These are phyloP conservation scores for Leucoraja erinaceus DNA, from an alignment of 2,113 vertebrate genomes.

Conservation along the genomic window DNA sequence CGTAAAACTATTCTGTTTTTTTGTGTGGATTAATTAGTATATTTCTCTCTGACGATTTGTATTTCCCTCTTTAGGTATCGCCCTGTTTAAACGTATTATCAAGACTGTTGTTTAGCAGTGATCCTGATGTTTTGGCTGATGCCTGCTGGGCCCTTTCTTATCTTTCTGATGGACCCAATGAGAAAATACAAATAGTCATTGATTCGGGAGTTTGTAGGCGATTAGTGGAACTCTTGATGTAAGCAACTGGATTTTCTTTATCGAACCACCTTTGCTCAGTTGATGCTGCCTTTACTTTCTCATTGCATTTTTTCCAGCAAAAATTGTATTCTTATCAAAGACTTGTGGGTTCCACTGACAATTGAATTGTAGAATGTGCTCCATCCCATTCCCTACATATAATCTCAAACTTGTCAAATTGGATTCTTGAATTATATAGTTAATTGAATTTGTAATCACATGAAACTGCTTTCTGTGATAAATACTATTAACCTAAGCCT, in stretches of 20 bases:
- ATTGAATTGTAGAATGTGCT: background rate
- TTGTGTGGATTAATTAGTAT: background rate
- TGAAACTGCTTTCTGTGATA: background rate
- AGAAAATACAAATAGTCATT: conserved; percentile 88
- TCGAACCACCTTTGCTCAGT: background rate
- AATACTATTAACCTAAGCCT: background rate
- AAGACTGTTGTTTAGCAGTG: conserved; percentile 79
- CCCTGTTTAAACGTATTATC: conserved; percentile 80
- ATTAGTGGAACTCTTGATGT: conserved; percentile 87
- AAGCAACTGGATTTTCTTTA: conserved; percentile 47
- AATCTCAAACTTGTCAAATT: background rate
- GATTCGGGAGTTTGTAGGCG: conserved; percentile 85
- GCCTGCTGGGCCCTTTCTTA: conserved; percentile 89
- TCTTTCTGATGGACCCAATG: conserved; percentile 83
- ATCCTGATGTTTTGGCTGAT: conserved; percentile 80
- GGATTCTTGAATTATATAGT: too few relatives aligned
- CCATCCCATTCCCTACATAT: background rate
- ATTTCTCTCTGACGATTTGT: conserved; percentile 42
- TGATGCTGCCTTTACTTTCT: background rate
- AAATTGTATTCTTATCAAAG: background rate
- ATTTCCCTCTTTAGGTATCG: conserved; percentile 64
- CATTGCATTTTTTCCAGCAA: background rate
- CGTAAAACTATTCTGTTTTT: background rate
- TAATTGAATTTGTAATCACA: background rate
- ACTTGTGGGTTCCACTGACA: background rate